Evolutionary conservation across 2,113 vertebrate genomes (phyloP).

Genomic region (Mus spicilegus): DNA sequence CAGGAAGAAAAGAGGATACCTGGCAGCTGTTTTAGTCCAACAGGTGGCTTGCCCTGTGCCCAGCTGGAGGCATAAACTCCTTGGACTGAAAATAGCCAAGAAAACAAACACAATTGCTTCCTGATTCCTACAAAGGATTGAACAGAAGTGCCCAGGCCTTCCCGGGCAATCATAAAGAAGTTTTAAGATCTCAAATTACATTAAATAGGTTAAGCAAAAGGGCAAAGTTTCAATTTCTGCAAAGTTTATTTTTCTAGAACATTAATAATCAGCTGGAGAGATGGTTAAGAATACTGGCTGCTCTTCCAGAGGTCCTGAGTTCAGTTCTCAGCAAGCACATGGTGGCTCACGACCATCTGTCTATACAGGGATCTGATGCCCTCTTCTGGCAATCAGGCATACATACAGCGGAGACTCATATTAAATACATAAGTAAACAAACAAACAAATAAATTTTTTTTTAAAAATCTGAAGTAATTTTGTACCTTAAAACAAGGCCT

Average conservation of each 20-base stretch:
- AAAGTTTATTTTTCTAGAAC: not conserved
- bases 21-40: not conserved
- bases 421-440: too few relatives aligned
- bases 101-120: constrained; percentile 12
- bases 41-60: not conserved
- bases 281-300: too few relatives aligned
- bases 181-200: constrained; percentile 26
- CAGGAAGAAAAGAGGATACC: not conserved
- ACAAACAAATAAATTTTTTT: too few relatives aligned
- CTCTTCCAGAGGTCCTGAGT: too few relatives aligned
- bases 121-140: constrained; percentile 28
- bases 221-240: not conserved
- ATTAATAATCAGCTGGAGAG: not conserved
- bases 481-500: not conserved
- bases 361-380: too few relatives aligned
- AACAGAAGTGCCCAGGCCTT: not conserved
- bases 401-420: too few relatives aligned
- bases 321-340: too few relatives aligned
- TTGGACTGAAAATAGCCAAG: not conserved
- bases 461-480: not conserved
- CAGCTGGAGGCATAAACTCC: not conserved
- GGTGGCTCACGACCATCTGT: too few relatives aligned
- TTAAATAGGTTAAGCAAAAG: not conserved
- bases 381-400: too few relatives aligned
- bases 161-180: not conserved